Conservation (phyloP, 1,140 invertebrate species). For the Periplaneta americana region DNA sequence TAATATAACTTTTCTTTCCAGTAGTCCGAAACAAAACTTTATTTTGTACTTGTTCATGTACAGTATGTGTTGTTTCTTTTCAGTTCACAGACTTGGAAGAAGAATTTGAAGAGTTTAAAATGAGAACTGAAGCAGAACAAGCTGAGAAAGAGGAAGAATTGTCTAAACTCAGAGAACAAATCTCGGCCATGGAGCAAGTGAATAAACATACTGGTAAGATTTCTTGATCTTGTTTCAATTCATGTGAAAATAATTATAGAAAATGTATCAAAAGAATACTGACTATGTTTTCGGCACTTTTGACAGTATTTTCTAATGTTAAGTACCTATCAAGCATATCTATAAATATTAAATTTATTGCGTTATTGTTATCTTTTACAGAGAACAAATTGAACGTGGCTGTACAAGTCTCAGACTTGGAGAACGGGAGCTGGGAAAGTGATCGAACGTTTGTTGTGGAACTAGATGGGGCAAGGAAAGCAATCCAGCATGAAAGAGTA, state of each 20-base stretch:
- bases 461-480: background rate
- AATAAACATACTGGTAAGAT: background rate
- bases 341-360: too few relatives aligned
- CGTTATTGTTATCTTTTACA: too few relatives aligned
- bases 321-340: too few relatives aligned
- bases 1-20: too few relatives aligned
- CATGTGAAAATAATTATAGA: too few relatives aligned
- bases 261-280: too few relatives aligned
- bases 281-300: too few relatives aligned
- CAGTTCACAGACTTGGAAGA: constrained; percentile 66
- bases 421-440: constrained; percentile 2
- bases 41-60: background rate
- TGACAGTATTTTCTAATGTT: too few relatives aligned
- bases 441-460: constrained; percentile 1
- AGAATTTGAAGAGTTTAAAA: constrained; percentile 54
- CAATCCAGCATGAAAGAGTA: background rate
- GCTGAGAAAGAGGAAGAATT: constrained; percentile 49
- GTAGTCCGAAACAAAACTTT: too few relatives aligned
- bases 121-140: constrained; percentile 39
- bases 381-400: constrained; percentile 24
- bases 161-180: constrained; percentile 41
- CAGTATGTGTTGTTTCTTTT: background rate
- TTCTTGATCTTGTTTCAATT: too few relatives aligned
- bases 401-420: constrained; percentile 30
- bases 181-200: constrained; percentile 24